Evolutionary conservation across 2,797 vertebrate genomes (phyloP), one percentile per base, ranked within the genome.

Genomic region (Coracias cyanogaster): DNA sequence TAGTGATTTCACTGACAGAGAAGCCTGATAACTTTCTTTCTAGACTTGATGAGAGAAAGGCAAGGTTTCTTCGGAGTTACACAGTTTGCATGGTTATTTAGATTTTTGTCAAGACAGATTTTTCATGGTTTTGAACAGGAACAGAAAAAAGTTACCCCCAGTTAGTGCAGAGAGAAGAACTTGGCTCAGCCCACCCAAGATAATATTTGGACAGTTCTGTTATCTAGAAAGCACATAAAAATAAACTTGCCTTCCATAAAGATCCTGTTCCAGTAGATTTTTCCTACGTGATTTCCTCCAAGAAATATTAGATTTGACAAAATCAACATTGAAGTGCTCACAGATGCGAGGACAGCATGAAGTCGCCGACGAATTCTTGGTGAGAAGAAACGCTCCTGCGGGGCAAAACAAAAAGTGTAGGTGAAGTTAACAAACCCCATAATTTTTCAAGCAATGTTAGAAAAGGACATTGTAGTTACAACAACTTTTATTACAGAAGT

Each of bases 231-330:
- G 71, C 31, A 89, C 24, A 66, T 51, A 79, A 78, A 95, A 87
- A 90, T 67, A 83, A 86, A 90, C 96, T 96, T 97, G 99, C 99
- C 99, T 98, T 99, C 98, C 84, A 99, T 33, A 96, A 99, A 99
- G 93, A 99, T 98, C 79, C 99, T 98, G 89, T 99, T 98, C 99
- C 99, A 99, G 97, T 99, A 99, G 96, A 99, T 98, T 96, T 97
- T 98, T 81, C 99, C 99, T 48, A 99, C 98, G 8, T 99, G 98
- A 91, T 96, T 98, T 81, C 99, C 99, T 62, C 99, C 99, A 4
- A 99, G 99, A 98, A 99, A 99, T 86, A 99, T 98, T 88, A 99
- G 98, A 97, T 99, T 99, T 97, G 99, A 99, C 90, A 99, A 98
- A 98, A 99, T 99, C 97, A 99, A 97, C 98, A 99, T 98, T 35